Evolutionary conservation across 2,113 vertebrate species (phyloP), one percentile per base, ranked within the genome.

Genomic region (Polyodon spathula): DNA sequence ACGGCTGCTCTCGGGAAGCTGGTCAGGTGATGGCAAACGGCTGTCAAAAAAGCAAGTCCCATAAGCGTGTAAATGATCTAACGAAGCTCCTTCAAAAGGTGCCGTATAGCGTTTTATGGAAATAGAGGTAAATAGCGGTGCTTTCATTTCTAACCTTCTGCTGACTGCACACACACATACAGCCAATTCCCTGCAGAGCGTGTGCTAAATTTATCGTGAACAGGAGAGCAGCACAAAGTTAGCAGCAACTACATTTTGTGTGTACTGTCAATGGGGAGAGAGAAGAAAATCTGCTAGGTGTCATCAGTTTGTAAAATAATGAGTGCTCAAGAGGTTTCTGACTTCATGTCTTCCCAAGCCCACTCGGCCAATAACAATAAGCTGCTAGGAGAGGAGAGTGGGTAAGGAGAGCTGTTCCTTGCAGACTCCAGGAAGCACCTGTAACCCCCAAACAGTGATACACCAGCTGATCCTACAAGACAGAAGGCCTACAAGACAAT

Each of bases 291-390:
- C 58, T 72, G 67, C 66, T 67, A 76, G 78, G 77, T 89, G 86
- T 88, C 87, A 88, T 77, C 83, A 79, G 80, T 78, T 89, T 87
- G 86, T n/a, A 84, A 88, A 86, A 89, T 89, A 89, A 90, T 87
- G 85, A 90, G 84, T 77, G 77, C 87, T 87, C 85, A 71, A 66
- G 88, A 85, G 86, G 81, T 61, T 83, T 83, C 78, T 71, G 73
- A 77, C 73, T 80, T 74, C 69, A 64, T 73, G 67, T 78, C 80
- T 83, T 79, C 71, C 73, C 64, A 76, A 74, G 53, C 53, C 69
- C 78, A 66, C 73, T 78, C 82, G 82, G 75, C 77, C 74, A 42
- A 71, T 75, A 82, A 79, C 84, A 79, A 81, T 52, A 69, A 75
- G 72, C 74, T 73, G 73, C 73, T 67, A 58, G 72, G 66, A 75